These are phyloP conservation scores for Oxyruncus cristatus DNA, from an alignment of 2,113 vertebrate species.

Conservation along the genomic window DNA sequence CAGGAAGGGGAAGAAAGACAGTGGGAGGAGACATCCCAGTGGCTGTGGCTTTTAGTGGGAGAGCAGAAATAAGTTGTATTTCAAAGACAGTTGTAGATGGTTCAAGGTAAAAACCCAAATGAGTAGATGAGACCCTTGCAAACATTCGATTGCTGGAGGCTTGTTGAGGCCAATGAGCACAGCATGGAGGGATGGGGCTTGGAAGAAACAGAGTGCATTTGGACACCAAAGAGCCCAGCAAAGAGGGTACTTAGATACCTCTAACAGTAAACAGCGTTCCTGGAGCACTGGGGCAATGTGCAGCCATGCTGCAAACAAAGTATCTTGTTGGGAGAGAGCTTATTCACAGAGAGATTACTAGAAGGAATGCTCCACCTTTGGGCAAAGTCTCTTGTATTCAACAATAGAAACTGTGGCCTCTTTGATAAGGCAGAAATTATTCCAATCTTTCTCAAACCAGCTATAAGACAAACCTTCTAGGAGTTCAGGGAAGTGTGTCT, in stretches of 20 bases:
- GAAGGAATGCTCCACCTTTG: fast-evolving
- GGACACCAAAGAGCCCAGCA: background rate
- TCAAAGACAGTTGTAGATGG: background rate
- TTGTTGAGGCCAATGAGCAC: background rate
- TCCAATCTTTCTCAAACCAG: background rate
- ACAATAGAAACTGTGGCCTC: background rate
- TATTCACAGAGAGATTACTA: background rate
- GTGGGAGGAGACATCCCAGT: background rate
- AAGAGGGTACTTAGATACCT: background rate
- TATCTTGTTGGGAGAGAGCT: background rate
- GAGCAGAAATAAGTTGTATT: background rate
- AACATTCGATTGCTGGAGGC: background rate
- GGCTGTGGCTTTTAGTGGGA: background rate
- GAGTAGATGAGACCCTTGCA: background rate
- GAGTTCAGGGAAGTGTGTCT: background rate
- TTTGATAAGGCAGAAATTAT: background rate
- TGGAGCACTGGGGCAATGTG: background rate
- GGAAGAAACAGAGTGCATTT: background rate
- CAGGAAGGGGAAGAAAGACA: background rate
- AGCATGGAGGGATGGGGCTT: background rate
- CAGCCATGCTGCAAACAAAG: background rate
- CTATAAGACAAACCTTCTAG: background rate
- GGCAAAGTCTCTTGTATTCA: background rate
- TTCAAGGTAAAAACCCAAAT: background rate
- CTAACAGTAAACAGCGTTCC: background rate